Evolutionary conservation across 2,888 invertebrate genomes (phyloP).

Genomic region (Brenthis ino): DNA sequence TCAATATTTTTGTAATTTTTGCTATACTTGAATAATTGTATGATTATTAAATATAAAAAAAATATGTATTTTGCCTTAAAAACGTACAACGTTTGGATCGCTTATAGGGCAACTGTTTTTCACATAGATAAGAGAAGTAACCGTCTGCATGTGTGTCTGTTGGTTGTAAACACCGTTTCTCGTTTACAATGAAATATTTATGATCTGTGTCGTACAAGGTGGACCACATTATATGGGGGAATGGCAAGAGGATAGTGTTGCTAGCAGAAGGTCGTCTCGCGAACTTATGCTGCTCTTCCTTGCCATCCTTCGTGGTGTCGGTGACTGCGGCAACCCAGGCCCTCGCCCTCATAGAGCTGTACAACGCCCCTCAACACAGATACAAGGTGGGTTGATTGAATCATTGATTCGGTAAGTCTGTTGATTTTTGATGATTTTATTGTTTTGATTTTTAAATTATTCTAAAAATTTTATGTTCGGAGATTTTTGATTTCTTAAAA

Average conservation of each 20-base stretch:
- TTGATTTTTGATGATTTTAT: no score
- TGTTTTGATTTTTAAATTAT: no score
- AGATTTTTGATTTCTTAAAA: no score
- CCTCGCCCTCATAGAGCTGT: conserved; percentile 97
- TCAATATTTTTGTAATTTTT: no score
- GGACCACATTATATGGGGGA: conserved; percentile 99
- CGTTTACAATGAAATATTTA: not conserved
- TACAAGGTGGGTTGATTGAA: conserved; percentile 25
- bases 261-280: conserved; percentile 97
- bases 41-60: no score
- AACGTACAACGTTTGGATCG: not conserved
- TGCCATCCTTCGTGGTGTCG: conserved; percentile 98
- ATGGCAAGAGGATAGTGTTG: conserved; percentile 96
- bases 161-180: not conserved
- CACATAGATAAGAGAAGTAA: not conserved
- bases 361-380: conserved; percentile 89
- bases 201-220: conserved; percentile 75
- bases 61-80: not conserved
- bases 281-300: conserved; percentile 97
- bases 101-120: not conserved
- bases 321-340: conserved; percentile 99
- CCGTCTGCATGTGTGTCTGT: conserved; percentile 9
- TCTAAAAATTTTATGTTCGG: no score
- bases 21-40: no score
- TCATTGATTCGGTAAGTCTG: not conserved